A percentile compares a stretch with the other conserved stretches of the same genome.
Conservation (phyloP, 1,140 invertebrate genomes). For the Drosophila bocki region DNA sequence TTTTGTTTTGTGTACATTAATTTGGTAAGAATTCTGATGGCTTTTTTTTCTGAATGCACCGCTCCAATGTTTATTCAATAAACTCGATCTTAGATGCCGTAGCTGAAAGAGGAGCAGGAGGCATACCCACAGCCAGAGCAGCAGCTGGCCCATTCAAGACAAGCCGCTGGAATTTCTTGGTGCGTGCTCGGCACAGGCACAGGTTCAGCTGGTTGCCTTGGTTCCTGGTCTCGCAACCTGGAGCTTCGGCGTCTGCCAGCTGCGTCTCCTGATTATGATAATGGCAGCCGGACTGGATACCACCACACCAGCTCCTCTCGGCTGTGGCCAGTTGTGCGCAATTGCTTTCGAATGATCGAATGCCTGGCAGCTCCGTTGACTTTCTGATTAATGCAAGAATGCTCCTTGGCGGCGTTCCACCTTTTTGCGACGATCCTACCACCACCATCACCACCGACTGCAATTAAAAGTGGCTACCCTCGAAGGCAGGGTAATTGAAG, state of each 20-base stretch:
- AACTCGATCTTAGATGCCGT: conserved; percentile 70
- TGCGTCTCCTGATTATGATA: conserved; percentile 80
- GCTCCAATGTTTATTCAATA: conserved; percentile 82
- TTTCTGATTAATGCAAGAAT: conserved; percentile 84
- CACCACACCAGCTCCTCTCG: conserved; percentile 9
- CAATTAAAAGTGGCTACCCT: conserved; percentile 75
- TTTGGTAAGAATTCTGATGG: conserved; percentile 6
- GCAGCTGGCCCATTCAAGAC: conserved; percentile 75
- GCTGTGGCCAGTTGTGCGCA: conserved; percentile 39
- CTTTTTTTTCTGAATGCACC: conserved; percentile 31
- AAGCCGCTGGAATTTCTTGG: conserved; percentile 83
- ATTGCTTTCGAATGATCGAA: conserved; percentile 77
- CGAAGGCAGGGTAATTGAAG: neutral
- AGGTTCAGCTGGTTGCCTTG: conserved; percentile 49
- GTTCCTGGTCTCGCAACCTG: conserved; percentile 20
- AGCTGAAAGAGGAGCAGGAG: conserved; percentile 33
- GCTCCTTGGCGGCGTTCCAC: conserved; percentile 70
- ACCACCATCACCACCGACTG: conserved; percentile 28
- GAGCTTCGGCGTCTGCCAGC: conserved; percentile 71
- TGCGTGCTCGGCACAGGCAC: conserved; percentile 82
- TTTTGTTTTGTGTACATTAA: conserved; percentile 3
- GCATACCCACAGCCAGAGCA: conserved; percentile 19
- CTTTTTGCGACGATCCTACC: conserved; percentile 49
- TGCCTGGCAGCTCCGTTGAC: conserved; percentile 80
- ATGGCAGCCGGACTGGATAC: conserved; percentile 50